Evolutionary conservation across 2,888 invertebrate species (phyloP), one percentile per base, ranked within the genome.

Genomic region (Altica lythri): DNA sequence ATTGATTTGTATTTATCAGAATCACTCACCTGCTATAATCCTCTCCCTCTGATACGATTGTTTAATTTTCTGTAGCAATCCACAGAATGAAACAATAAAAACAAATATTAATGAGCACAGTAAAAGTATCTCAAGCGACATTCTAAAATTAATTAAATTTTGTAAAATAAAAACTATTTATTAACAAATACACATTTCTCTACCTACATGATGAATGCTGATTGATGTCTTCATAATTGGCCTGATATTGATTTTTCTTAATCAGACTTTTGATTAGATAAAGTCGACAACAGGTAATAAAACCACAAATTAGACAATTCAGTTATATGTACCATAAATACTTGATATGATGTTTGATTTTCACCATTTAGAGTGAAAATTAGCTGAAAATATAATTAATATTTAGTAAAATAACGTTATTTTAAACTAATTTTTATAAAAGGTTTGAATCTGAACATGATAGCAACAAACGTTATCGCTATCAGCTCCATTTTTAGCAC

Each of bases 61-160:
- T 47, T 65, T 66, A 37, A 73, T 69, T 61, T 72, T 73, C 50
- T 72, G 71, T 16, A 73, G 48, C 4, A 73, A 54, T 27, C 72
- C 71, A 59, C 72, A 72, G 53, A 72, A 70, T 5, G 72, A 73
- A 8, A 67, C 61, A 19, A 73, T 62, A 50, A 73, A 72, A 13
- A 73, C 58, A 16, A 72, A 61, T 35, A 72, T 68, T 16, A 73
- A 56, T 14, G 63, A 68, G 32, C 67, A 60, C 25, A 73, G 55
- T 16, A 73, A 59, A 12, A 71, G 55, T 25, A 72, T 48, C 65
- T 72, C 72, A 53, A 69, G 52, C 8, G 60, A 66, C 72, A 72
- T 72, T 44, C 66, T 72, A 45, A 57, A 61, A 52, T 43, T 14
- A 38, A 46, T 42, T 49, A 44, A 29, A 30, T 34, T 43, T 30